These are phyloP conservation scores for Machaerirhynchus nigripectus DNA, from an alignment of 2,113 vertebrate genomes.

Conservation along the genomic window DNA sequence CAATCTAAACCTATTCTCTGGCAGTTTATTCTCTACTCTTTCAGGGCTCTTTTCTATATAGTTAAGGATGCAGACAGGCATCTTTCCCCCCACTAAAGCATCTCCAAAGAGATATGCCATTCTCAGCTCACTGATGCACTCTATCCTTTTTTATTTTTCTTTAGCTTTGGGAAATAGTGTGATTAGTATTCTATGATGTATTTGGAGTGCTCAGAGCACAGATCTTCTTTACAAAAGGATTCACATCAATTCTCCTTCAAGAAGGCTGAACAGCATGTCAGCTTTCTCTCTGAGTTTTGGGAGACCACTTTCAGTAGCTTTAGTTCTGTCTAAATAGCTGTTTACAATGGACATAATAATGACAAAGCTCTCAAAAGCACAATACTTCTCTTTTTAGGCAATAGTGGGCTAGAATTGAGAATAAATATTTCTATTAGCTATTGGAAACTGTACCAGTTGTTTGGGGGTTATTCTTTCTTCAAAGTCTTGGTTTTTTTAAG, in stretches of 20 bases:
- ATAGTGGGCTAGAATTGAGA: neutral
- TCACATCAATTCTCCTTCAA: constrained; percentile 41
- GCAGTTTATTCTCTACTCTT: neutral
- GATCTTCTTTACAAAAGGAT: constrained; percentile 50
- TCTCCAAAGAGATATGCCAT: neutral
- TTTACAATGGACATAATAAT: constrained; percentile 16
- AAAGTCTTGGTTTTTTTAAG: neutral
- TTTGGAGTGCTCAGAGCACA: constrained; percentile 32
- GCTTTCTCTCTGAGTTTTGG: constrained; percentile 25
- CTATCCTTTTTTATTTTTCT: neutral
- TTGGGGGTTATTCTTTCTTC: neutral
- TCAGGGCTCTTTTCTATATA: neutral
- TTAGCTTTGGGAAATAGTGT: constrained; percentile 9
- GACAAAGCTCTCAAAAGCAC: neutral
- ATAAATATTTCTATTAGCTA: neutral
- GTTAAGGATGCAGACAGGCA: neutral
- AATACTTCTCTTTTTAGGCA: neutral
- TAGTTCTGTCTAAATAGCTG: constrained; percentile 6
- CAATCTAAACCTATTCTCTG: neutral
- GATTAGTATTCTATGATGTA: constrained; percentile 48
- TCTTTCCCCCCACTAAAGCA: neutral
- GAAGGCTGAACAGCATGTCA: constrained; percentile 37
- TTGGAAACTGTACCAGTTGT: neutral
- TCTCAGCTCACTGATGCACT: neutral
- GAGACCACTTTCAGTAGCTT: constrained; percentile 21